Evolutionary conservation across 1,140 invertebrate species (phyloP).

Genomic region (Diuraphis noxia): DNA sequence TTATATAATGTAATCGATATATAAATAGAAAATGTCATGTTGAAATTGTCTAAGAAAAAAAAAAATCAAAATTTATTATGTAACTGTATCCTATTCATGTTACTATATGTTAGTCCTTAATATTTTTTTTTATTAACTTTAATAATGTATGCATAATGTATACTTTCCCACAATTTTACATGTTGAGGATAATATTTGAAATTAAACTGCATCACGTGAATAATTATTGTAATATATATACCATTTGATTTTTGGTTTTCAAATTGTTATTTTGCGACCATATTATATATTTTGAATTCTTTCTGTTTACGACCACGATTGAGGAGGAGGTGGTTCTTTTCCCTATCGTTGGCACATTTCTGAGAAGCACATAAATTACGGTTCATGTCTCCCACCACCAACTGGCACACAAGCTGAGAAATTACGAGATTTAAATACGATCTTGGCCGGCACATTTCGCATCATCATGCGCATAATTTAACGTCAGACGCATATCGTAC

Average conservation of each 20-base stretch:
- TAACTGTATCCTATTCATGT: not conserved
- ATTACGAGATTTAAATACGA: slow-evolving; percentile 53
- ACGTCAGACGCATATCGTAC: slow-evolving; percentile 51
- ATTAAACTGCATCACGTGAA: not conserved
- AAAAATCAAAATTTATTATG: not conserved
- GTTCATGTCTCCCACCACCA: slow-evolving; percentile 37
- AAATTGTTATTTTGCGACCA: not conserved
- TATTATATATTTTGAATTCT: slow-evolving; percentile 25
- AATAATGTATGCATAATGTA: not conserved
- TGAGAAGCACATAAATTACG: slow-evolving; percentile 44
- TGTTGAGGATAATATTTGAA: not conserved
- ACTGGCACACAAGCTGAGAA: slow-evolving; percentile 46
- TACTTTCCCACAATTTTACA: not conserved
- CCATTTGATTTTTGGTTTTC: not conserved
- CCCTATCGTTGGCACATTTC: slow-evolving; percentile 39
- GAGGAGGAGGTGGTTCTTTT: not conserved
- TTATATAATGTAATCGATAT: not conserved
- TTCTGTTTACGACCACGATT: not conserved
- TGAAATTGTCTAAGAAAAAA: not conserved
- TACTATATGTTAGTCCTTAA: no score
- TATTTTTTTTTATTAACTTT: no score
- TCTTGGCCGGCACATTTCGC: slow-evolving; percentile 45
- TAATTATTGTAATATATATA: not conserved
- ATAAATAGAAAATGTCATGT: not conserved
- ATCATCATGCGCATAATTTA: slow-evolving; percentile 54